Evolutionary conservation across 30 jellyfish, hydroid and myxozoan species (phyloP), one percentile per base, ranked within the genome.

Genomic region (Cassiopea xamachana): DNA sequence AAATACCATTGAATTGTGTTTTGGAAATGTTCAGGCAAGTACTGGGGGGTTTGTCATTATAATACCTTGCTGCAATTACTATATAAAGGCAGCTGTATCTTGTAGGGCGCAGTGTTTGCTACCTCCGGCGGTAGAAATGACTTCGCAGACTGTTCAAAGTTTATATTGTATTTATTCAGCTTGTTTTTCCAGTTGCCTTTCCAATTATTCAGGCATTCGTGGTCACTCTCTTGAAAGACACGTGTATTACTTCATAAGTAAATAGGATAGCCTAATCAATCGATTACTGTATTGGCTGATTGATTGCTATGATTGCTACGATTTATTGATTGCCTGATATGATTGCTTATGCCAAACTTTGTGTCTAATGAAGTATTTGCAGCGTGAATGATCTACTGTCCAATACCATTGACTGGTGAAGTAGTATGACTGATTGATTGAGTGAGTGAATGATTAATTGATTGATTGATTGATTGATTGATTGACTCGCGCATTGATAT

Each of bases 101-200:
- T 4, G 6, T 64, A 5, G 15, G 74, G 15, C 15, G 15, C 2
- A 5, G 43, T 9, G 15, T 64, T 64, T 64, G 74, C 43, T 64
- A 64, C 74, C 74, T 27, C 74, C 74, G 74, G 19, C 15, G 15
- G 74, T 17, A 14, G 10, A 55, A 6, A 55, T 64, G 43, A 2
- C 27, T 9, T 64, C 6, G 19, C 15, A 5, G 27, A 17, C 14
- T 14, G 74, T 4, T 64, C 39, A 9, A 4, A 9, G 74, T 64
- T 64, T 6, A 59, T 7, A 27, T 17, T 64, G 15, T 64, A 64
- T 64, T 71, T 71, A 15, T 19, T 71, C 80, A 71, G 80, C 80
- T 71, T 71, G 80, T 71, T 71, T 19, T 71, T 43, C 39, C 80
- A 71, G 80, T 71, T 71, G 80, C 12, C 27, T 19, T 19, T 18